Evolutionary conservation across 2,113 vertebrate genomes (phyloP), one percentile per base, ranked within the genome.

Genomic region (Microtus pennsylvanicus): DNA sequence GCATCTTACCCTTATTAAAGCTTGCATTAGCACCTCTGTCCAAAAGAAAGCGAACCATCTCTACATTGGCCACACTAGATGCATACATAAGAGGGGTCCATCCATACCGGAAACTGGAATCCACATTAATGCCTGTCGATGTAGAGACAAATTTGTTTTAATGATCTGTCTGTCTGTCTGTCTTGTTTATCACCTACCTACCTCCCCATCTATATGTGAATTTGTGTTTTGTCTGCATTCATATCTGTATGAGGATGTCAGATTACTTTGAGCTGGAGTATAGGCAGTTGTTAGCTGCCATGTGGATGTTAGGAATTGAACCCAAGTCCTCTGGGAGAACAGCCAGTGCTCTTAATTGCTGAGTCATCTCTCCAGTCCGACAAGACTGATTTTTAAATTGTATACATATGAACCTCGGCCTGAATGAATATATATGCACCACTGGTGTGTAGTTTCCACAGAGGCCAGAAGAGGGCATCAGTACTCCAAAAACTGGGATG

Each of bases 1-100:
- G 69, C 24, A 92, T 74, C 72, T 98, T 92, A 99, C 99, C 99
- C 98, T 99, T 99, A 97, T 99, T 99, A 98, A 99, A 99, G 96
- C 99, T 99, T 47, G 99, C 99, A 94, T 98, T 99, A 87, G 99
- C 99, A 28, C 99, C 99, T 98, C 98, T 98, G 98, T 99, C 98
- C 97, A 99, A 95, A 92, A 99, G 99, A 69, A 99, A 97, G 87
- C 98, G 98, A 50, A 99, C 98, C 67, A 99, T 87, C 1, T 99
- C 98, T 35, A 98, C 98, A 86, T 99, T 98, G 14, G 99, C 99
- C 94, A 99, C 87, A 0, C 97, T 99, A 93, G 99, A 99, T 33
- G 99, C 99, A 97, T 98, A 99, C 99, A 99, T 99, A 93, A 99
- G 98, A 26, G 99, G 99, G 94, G 99, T 99, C 99, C 99, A 99